These are phyloP conservation scores for Alexandromys fortis DNA, from an alignment of 2,113 vertebrate genomes.

Conservation along the genomic window DNA sequence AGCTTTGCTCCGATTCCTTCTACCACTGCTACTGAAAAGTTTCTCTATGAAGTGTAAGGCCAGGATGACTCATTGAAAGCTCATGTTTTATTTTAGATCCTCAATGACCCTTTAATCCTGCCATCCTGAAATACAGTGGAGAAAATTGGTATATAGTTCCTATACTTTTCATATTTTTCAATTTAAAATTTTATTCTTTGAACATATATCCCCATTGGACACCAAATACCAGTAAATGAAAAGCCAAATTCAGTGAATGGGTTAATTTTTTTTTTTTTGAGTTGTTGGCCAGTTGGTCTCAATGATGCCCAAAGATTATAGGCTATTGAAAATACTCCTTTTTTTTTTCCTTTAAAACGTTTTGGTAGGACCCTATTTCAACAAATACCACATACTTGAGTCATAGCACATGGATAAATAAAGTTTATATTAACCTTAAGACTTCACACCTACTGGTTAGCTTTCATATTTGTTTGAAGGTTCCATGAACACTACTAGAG, in stretches of 20 bases:
- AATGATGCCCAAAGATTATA: background rate
- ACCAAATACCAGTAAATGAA: background rate
- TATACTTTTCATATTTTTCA: background rate
- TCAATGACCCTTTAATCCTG: background rate
- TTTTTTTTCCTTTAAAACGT: background rate
- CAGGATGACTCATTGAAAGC: background rate
- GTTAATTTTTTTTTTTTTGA: background rate
- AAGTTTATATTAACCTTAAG: background rate
- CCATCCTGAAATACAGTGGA: background rate
- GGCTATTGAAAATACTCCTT: background rate
- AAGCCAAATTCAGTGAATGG: background rate
- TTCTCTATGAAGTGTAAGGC: accelerated
- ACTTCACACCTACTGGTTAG: background rate
- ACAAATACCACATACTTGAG: background rate
- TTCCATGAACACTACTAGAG: too few relatives aligned
- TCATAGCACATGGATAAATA: background rate
- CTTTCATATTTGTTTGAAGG: background rate
- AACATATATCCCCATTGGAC: background rate
- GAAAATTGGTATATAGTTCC: background rate
- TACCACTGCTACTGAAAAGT: background rate
- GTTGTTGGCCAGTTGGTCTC: background rate
- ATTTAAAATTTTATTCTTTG: background rate
- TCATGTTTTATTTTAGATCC: background rate
- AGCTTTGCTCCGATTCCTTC: background rate
- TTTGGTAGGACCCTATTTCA: background rate